A percentile compares a stretch with the other conserved stretches of the same genome.
Conservation (phyloP, 2,888 invertebrate species). For the Itoplectis maculator region DNA sequence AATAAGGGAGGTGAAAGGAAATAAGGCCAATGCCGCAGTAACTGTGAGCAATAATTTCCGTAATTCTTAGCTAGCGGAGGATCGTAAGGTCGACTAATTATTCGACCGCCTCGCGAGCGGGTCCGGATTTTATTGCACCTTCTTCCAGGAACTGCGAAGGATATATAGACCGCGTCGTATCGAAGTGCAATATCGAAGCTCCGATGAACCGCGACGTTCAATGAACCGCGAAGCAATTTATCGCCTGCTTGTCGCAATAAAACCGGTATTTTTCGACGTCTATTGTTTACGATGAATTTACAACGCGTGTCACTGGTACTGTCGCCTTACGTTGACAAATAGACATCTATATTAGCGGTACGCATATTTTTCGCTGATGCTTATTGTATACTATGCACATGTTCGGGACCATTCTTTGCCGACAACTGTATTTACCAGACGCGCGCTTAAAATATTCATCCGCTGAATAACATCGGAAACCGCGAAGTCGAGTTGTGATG, state of each 20-base stretch:
- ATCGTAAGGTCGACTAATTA: neutral
- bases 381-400: neutral
- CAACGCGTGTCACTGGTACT: neutral
- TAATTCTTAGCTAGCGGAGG: neutral
- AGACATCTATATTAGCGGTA: neutral
- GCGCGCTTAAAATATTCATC: conserved; percentile 3
- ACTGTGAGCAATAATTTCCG: neutral
- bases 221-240: conserved; percentile 3
- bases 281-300: conserved; percentile 4
- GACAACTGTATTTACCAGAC: neutral
- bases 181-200: neutral
- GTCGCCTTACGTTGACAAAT: conserved; percentile 4
- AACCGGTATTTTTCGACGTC: neutral
- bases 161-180: neutral
- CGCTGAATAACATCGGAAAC: neutral
- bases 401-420: neutral
- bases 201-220: conserved; percentile 9
- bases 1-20: neutral
- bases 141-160: conserved; percentile 11
- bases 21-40: neutral
- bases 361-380: conserved; percentile 1
- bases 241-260: neutral
- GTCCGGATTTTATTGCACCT: conserved; percentile 5
- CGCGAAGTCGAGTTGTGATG: neutral
- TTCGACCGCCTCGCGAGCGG: neutral